Evolutionary conservation across 1,140 invertebrate species (phyloP).

Genomic region (Drosophila tsacasi): DNA sequence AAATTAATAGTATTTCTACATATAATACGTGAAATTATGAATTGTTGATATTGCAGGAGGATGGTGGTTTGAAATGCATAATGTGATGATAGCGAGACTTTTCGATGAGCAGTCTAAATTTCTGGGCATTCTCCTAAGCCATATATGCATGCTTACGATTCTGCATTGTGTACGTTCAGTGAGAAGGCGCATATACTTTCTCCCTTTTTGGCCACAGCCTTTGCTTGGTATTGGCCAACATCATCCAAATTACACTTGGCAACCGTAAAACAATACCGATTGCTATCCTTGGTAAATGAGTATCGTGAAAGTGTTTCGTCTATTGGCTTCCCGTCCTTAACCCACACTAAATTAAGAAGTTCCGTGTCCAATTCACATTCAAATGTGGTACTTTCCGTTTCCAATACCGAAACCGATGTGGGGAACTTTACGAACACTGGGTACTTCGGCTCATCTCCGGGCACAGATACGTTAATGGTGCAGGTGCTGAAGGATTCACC

Average conservation of each 20-base stretch:
- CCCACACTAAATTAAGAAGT: slow-evolving; percentile 90
- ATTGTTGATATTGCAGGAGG: slow-evolving; percentile 4
- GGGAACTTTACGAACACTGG: slow-evolving; percentile 96
- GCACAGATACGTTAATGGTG: slow-evolving; percentile 93
- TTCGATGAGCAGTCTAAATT: slow-evolving; percentile 48
- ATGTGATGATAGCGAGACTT: slow-evolving; percentile 25
- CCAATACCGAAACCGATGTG: slow-evolving; percentile 92
- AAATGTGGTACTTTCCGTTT: slow-evolving; percentile 93
- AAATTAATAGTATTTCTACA: slow-evolving; percentile 39
- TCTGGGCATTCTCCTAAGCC: slow-evolving; percentile 2
- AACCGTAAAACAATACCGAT: slow-evolving; percentile 91
- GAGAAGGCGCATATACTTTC: slow-evolving; percentile 94
- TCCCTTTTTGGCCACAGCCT: slow-evolving; percentile 93
- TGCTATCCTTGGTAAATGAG: slow-evolving; percentile 92
- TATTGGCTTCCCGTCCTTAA: slow-evolving; percentile 95
- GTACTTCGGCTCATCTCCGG: slow-evolving; percentile 93
- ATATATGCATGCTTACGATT: slow-evolving; percentile 35
- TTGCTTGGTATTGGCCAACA: slow-evolving; percentile 95
- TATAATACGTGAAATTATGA: slow-evolving; percentile 26
- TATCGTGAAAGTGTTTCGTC: slow-evolving; percentile 91
- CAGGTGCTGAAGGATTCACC: slow-evolving; percentile 97
- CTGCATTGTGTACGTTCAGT: slow-evolving; percentile 89
- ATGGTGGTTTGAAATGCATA: slow-evolving; percentile 34
- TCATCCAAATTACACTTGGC: slow-evolving; percentile 91
- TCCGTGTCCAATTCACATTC: slow-evolving; percentile 83